Base-by-base conservation (phyloP, 2,888 invertebrate genomes). In the Eilema sororculum region DNA sequence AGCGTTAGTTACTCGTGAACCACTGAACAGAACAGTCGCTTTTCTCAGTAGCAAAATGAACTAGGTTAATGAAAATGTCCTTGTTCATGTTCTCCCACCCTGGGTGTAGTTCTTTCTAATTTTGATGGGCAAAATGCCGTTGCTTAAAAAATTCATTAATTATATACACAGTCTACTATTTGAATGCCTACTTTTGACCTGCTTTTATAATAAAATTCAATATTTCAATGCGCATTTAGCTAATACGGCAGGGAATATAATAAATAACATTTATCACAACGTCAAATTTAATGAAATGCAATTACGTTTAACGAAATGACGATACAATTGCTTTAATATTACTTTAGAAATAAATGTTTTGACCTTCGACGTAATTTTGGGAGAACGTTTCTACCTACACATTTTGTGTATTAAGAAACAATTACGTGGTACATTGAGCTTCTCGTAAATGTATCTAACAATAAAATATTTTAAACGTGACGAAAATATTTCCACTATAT, bases 251-350 rank as follows among this genome's bases (percentile, higher is more conserved):
- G 30, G 52, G 12, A 28, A 59, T 28, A 59, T 25, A 59, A 28
- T 28, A 60, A 65, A 62, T 62, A 24, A 24, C 5, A 30, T 22
- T 30, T 33, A 65, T 56, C 28, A 30, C 3, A 65, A 65, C 56
- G n/a, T 56, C 56, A 56, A 65, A 56, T 57, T 56, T 56, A 65
- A 56, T 22, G 56, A 65, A 56, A 56, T 25, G 46, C 28, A 52
- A 65, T 65, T 52, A 52, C 52, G 16, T 64, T 64, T 52, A 52
- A 62, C 24, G 9, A 62, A 65, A 57, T 57, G 22, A 65, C 56
- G 37, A 57, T 57, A 62, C 28, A 52, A 67, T 67, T 46, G 41
- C 63, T 58, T 68, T 68, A 37, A 20, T 37, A 13, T 57, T 25
- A 33, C 56, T 57, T 62, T 41, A 22, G 25, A 58, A 30, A 30